A percentile compares a stretch with the other conserved stretches of the same genome.
Conservation (phyloP, 1,140 invertebrate species). For the Drosophila sechellia region DNA sequence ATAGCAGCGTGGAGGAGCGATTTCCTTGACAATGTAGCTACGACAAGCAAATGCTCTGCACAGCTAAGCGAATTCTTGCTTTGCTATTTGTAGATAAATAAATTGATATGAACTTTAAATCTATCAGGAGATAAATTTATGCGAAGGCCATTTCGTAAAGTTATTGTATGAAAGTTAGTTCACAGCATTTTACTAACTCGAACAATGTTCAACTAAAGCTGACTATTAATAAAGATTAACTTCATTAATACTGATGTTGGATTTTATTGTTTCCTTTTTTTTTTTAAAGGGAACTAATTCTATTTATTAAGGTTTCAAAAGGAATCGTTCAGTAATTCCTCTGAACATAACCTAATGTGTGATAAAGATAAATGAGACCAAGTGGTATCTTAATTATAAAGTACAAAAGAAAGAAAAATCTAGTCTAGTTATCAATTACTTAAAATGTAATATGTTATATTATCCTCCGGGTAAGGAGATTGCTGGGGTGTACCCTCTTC, state of each 20-base stretch:
- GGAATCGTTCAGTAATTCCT: too few species aligned
- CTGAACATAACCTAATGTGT: too few species aligned
- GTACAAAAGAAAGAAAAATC: too few species aligned
- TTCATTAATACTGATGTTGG: background rate
- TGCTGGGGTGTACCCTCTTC: too few species aligned
- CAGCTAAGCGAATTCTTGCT: background rate
- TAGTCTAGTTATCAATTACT: too few species aligned
- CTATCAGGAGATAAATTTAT: background rate
- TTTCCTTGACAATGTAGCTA: constrained; percentile 1
- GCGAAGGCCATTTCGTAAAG: background rate
- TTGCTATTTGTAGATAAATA: background rate
- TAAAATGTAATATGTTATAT: too few species aligned
- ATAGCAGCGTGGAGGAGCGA: constrained; percentile 1
- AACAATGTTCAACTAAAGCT: background rate
- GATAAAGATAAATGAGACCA: too few species aligned
- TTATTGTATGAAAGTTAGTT: background rate
- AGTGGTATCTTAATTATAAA: too few species aligned
- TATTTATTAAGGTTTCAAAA: too few species aligned
- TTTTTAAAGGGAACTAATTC: too few species aligned
- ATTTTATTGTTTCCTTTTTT: background rate
- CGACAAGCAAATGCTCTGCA: constrained; percentile 27
- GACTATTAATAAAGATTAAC: too few species aligned
- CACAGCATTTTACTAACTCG: background rate
- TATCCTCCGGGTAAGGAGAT: too few species aligned
- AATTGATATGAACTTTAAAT: constrained; percentile 5